Evolutionary conservation across 2,888 invertebrate species (phyloP).

Genomic region (Adelphocoris suturalis): DNA sequence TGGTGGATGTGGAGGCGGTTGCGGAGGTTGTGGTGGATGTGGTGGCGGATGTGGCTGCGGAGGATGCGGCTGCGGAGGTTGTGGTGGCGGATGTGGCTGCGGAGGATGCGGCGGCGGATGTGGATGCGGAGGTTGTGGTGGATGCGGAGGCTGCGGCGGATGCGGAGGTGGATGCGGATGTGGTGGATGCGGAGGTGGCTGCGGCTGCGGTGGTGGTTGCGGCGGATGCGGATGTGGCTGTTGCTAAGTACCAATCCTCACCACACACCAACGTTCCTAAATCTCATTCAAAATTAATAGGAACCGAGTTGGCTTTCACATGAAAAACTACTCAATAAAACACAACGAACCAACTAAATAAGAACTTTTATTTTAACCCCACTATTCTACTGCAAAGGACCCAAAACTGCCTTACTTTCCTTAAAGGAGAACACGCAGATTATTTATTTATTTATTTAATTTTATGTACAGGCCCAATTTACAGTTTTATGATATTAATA

Average conservation of each 20-base stretch:
- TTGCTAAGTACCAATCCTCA: neutral
- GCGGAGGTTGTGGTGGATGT: neutral
- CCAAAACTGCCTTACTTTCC: no score
- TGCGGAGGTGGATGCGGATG: neutral
- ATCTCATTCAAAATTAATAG: neutral
- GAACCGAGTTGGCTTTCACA: neutral
- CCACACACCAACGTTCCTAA: neutral
- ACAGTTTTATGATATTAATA: no score
- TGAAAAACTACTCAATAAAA: neutral
- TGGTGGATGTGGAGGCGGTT: neutral
- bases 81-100: neutral
- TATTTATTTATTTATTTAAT: no score
- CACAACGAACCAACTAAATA: neutral
- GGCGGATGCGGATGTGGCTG: conserved; percentile 19
- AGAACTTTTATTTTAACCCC: neutral
- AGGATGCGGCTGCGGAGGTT: neutral
- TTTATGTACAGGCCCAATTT: no score
- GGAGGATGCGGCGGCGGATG: neutral
- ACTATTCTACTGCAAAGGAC: no score
- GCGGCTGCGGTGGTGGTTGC: conserved; percentile 5
- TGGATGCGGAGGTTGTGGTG: neutral
- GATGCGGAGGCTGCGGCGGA: neutral
- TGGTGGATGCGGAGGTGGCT: neutral
- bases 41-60: conserved; percentile 23
- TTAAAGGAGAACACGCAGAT: no score